These are phyloP conservation scores for Chaenogobius annularis DNA, from an alignment of 2,113 vertebrate genomes.

Conservation along the genomic window DNA sequence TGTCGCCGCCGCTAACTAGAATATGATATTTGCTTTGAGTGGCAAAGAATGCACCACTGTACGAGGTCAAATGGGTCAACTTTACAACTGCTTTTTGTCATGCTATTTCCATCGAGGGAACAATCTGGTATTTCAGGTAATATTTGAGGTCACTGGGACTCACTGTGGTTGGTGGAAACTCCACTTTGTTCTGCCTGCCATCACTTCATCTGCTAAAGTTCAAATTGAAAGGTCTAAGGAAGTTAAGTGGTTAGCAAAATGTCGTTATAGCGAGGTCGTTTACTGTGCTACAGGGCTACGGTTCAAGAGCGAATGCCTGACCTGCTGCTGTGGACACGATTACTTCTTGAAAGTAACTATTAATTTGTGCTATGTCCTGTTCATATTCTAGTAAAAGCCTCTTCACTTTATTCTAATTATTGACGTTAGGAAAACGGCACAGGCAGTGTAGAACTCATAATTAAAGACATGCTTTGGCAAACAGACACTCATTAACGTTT, in stretches of 20 bases:
- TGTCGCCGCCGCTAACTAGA: constrained; percentile 5
- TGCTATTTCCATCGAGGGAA: constrained; percentile 20
- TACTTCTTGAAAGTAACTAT: background rate
- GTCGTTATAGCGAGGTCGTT: constrained; percentile 27
- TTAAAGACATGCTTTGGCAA: background rate
- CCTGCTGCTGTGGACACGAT: background rate
- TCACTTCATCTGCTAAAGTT: constrained; percentile 13
- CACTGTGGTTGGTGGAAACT: constrained; percentile 1
- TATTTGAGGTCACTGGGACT: constrained; percentile 4
- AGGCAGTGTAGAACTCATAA: background rate
- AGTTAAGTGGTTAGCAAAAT: constrained; percentile 39
- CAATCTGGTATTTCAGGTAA: constrained; percentile 16
- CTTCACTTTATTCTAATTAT: background rate
- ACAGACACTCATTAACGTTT: too few relatives aligned
- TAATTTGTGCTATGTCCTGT: background rate
- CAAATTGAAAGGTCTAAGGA: constrained; percentile 23
- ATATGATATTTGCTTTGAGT: constrained; percentile 1
- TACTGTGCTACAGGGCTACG: constrained; percentile 26
- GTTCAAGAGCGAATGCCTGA: background rate
- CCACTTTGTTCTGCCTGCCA: constrained; percentile 13
- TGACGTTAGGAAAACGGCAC: background rate
- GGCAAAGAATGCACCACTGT: constrained; percentile 1
- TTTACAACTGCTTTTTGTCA: constrained; percentile 2
- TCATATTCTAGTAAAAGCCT: background rate
- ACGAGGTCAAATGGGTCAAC: constrained; percentile 3